These are phyloP conservation scores for Spodoptera litura DNA, from an alignment of 1,140 invertebrate genomes.

Conservation along the genomic window DNA sequence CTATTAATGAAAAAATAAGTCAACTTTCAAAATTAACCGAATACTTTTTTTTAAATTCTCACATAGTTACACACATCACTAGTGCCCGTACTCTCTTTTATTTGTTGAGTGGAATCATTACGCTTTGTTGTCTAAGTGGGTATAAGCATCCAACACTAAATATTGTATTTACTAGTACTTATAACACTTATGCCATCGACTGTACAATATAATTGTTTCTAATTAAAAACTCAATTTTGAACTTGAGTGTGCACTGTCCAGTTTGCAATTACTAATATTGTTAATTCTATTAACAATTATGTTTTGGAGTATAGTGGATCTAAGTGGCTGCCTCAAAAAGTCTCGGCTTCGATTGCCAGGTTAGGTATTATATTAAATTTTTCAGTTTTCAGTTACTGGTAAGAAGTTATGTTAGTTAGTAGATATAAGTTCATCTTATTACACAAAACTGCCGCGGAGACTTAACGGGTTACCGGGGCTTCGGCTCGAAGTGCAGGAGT, in stretches of 20 bases:
- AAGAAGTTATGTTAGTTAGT: too few species aligned
- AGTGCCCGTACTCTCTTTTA: slow-evolving; percentile 60
- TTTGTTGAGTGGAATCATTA: slow-evolving; percentile 69
- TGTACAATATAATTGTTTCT: slow-evolving; percentile 23
- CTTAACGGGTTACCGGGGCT: too few species aligned
- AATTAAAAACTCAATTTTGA: slow-evolving; percentile 1
- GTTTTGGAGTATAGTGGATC: too few species aligned
- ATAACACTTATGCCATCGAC: slow-evolving; percentile 9
- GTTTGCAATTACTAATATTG: slow-evolving; percentile 19
- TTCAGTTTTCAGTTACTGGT: too few species aligned
- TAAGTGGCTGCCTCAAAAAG: too few species aligned
- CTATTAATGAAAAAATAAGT: too few species aligned
- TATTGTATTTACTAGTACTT: slow-evolving; percentile 41
- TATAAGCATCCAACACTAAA: slow-evolving; percentile 50
- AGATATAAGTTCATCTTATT: too few species aligned
- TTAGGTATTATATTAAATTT: too few species aligned
- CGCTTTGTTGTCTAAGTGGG: slow-evolving; percentile 57
- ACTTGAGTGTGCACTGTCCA: not conserved
- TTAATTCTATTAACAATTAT: slow-evolving; percentile 1
- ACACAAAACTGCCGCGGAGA: too few species aligned
- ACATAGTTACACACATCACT: slow-evolving; percentile 20
- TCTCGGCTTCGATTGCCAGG: too few species aligned
- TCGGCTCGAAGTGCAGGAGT: too few species aligned
- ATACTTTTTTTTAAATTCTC: not conserved
- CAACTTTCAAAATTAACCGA: not conserved